phyloP scores from a whole-genome alignment of 2,888 invertebrate species.

The Gryllus longicercus region DNA sequence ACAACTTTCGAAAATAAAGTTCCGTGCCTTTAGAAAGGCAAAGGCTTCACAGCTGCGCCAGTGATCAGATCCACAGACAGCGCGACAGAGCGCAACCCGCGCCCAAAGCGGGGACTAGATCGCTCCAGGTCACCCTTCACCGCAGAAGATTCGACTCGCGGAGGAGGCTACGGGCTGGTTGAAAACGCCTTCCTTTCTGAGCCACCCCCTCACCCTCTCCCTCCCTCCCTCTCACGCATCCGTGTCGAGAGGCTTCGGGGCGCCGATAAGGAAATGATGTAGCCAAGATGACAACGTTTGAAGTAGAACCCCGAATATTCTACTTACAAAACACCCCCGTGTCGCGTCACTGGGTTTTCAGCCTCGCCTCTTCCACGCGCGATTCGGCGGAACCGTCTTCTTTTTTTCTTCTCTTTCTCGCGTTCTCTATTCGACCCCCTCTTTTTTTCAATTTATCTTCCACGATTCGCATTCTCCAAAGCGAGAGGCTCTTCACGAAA shows the following conservation, averaged over 20 bases:
- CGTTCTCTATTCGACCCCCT: constrained; percentile 7
- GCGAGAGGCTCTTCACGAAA: not conserved
- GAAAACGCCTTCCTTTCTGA: too few relatives aligned
- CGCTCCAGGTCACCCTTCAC: too few relatives aligned
- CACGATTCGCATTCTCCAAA: constrained; percentile 6
- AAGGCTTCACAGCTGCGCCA: too few relatives aligned
- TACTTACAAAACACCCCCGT: not conserved
- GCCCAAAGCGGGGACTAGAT: too few relatives aligned
- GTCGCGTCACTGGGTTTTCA: too few relatives aligned
- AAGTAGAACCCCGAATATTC: not conserved
- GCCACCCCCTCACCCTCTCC: not conserved
- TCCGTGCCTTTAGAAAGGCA: too few relatives aligned
- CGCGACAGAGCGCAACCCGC: too few relatives aligned
- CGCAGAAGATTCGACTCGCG: too few relatives aligned
- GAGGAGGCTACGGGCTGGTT: too few relatives aligned
- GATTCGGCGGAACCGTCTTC: not conserved
- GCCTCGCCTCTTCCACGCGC: too few relatives aligned
- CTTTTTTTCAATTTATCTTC: not conserved
- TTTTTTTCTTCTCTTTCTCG: not conserved
- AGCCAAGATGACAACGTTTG: not conserved
- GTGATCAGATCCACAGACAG: too few relatives aligned
- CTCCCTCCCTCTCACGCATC: not conserved
- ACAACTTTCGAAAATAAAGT: too few relatives aligned
- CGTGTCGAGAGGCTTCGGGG: not conserved
- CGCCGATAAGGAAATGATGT: constrained; percentile 3